phyloP scores from a whole-genome alignment of 2,888 invertebrate species.

The Sarcophaga caerulescens region DNA sequence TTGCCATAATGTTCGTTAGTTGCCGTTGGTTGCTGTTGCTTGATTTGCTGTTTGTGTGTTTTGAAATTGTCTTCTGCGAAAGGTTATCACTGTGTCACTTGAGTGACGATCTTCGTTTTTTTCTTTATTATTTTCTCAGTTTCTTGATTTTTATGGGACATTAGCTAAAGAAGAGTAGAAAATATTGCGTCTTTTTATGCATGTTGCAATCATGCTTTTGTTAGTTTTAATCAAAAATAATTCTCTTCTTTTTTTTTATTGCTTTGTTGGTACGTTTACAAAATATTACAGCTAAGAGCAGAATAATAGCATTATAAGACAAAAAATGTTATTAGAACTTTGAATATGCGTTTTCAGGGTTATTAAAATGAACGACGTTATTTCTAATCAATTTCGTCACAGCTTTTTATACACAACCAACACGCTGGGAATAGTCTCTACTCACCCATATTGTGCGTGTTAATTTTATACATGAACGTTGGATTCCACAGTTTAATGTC shows the following conservation, averaged over 20 bases:
- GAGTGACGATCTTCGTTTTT: slow-evolving; percentile 46
- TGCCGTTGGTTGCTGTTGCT: neutral
- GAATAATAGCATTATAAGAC: neutral
- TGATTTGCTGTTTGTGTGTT: slow-evolving; percentile 23
- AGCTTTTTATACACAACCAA: too few relatives aligned
- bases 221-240: slow-evolving; percentile 21
- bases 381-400: too few relatives aligned
- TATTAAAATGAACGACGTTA: too few relatives aligned
- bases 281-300: neutral
- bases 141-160: neutral
- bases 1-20: slow-evolving; percentile 8
- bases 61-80: slow-evolving; percentile 47
- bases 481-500: too few relatives aligned
- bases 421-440: too few relatives aligned
- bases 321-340: neutral
- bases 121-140: neutral
- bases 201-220: neutral
- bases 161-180: neutral
- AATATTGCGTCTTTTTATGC: slow-evolving; percentile 33
- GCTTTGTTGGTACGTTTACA: neutral
- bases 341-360: too few relatives aligned
- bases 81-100: slow-evolving; percentile 57
- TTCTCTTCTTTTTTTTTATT: slow-evolving; percentile 7
- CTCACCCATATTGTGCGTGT: too few relatives aligned
- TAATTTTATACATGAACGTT: too few relatives aligned